Percentiles rank a stretch among this genome's conserved stretches.
Conservation (phyloP, 2,113 vertebrate genomes). For the Hydropotes inermis region DNA sequence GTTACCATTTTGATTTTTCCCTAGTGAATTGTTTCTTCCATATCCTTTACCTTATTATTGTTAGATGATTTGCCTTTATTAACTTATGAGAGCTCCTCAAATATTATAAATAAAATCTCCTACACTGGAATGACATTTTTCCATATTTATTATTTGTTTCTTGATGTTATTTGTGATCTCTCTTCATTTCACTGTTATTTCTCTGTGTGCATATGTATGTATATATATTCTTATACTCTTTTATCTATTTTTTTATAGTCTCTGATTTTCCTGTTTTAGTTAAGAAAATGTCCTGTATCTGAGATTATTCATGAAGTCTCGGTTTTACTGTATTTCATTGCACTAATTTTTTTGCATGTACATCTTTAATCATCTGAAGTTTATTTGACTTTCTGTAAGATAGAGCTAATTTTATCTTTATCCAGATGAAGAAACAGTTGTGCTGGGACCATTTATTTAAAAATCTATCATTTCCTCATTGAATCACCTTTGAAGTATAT, state of each 20-base stretch:
- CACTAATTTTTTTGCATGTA: background rate
- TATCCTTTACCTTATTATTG: background rate
- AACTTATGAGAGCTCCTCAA: background rate
- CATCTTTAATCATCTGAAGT: slow-evolving; percentile 15
- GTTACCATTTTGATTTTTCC: background rate
- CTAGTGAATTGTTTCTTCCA: background rate
- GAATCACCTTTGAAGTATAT: background rate
- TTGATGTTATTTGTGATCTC: background rate
- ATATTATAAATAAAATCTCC: background rate
- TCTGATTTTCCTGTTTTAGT: background rate
- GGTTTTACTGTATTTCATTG: background rate
- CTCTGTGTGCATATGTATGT: background rate
- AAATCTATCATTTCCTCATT: background rate
- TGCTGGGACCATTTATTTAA: background rate
- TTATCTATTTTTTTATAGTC: background rate
- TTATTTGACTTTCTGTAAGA: slow-evolving; percentile 10
- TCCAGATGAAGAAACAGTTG: background rate
- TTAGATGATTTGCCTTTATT: background rate
- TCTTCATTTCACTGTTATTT: background rate
- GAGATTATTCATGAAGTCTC: background rate
- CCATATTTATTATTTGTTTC: background rate
- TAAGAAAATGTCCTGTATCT: background rate
- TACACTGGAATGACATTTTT: background rate
- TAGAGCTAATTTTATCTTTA: slow-evolving; percentile 5
- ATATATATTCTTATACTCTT: background rate